These are phyloP conservation scores for Phyllotis vaccarum DNA, from an alignment of 2,797 vertebrate species.

Conservation along the genomic window DNA sequence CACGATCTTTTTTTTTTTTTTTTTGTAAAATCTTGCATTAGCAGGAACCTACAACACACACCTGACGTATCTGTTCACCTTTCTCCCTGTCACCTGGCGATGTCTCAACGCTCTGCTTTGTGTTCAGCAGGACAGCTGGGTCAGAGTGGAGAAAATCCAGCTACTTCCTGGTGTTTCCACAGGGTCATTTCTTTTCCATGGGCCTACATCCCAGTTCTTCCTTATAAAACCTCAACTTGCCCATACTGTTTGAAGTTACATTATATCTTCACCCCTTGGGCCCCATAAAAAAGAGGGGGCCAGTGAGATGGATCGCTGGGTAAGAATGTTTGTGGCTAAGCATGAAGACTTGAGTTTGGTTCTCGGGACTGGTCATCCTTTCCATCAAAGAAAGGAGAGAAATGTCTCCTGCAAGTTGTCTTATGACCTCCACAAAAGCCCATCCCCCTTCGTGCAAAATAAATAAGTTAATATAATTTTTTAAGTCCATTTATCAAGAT, in stretches of 20 bases:
- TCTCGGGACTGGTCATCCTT: neutral
- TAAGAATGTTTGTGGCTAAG: neutral
- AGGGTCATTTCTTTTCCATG: rapidly evolving
- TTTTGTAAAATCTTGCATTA: neutral
- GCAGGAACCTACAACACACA: neutral
- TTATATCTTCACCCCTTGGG: neutral
- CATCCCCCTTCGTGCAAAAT: neutral
- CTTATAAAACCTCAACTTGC: neutral
- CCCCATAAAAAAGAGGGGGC: neutral
- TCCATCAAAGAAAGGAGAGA: neutral
- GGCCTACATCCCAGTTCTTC: neutral
- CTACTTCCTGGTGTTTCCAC: neutral
- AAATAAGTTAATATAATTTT: neutral
- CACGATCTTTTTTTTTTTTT: too few relatives aligned
- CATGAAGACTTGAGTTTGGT: neutral
- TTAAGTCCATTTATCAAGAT: neutral
- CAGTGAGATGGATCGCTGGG: neutral
- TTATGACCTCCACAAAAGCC: neutral
- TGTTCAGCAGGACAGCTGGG: neutral
- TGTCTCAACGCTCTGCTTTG: neutral
- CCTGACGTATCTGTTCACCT: neutral
- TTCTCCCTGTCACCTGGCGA: too few relatives aligned
- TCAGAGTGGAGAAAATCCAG: neutral
- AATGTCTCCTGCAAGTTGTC: neutral
- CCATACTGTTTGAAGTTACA: neutral